These are phyloP conservation scores for Drosophila seclusa DNA, from an alignment of 2,888 invertebrate genomes.

Conservation along the genomic window DNA sequence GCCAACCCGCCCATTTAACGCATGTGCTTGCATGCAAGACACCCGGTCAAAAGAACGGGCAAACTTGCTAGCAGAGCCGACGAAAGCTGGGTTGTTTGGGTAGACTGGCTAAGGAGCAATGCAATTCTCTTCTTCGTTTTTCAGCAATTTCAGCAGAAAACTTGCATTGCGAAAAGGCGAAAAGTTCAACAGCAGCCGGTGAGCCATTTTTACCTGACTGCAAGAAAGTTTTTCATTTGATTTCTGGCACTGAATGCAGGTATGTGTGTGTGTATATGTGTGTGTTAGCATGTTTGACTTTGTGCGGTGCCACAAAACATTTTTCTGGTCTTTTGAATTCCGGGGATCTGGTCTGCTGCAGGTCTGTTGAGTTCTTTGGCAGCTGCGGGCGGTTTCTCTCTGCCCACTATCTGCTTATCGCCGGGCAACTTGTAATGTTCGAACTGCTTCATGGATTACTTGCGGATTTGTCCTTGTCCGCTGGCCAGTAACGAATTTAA, in stretches of 20 bases:
- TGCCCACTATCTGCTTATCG: constrained; percentile 56
- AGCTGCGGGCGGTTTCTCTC: constrained; percentile 35
- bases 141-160: constrained; percentile 74
- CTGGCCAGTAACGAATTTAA: constrained; percentile 57
- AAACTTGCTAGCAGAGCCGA: background rate
- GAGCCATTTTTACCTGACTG: constrained; percentile 76
- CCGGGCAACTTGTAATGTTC: constrained; percentile 58
- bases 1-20: constrained; percentile 69
- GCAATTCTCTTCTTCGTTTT: constrained; percentile 57
- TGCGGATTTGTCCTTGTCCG: constrained; percentile 74
- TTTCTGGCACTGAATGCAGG: constrained; percentile 53
- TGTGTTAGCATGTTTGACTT: constrained; percentile 39
- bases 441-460: constrained; percentile 72
- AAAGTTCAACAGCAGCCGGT: constrained; percentile 76
- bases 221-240: constrained; percentile 79
- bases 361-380: constrained; percentile 32
- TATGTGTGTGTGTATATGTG: constrained; percentile 2
- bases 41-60: constrained; percentile 2
- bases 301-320: constrained; percentile 63
- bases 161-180: constrained; percentile 69
- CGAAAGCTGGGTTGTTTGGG: background rate
- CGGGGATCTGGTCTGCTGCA: constrained; percentile 32
- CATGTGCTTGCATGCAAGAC: constrained; percentile 69
- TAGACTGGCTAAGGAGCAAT: constrained; percentile 19
- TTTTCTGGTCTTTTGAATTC: constrained; percentile 71